phyloP scores from a whole-genome alignment of 92 coral and sea anemone genomes.

The Zoanthus solanderi region DNA sequence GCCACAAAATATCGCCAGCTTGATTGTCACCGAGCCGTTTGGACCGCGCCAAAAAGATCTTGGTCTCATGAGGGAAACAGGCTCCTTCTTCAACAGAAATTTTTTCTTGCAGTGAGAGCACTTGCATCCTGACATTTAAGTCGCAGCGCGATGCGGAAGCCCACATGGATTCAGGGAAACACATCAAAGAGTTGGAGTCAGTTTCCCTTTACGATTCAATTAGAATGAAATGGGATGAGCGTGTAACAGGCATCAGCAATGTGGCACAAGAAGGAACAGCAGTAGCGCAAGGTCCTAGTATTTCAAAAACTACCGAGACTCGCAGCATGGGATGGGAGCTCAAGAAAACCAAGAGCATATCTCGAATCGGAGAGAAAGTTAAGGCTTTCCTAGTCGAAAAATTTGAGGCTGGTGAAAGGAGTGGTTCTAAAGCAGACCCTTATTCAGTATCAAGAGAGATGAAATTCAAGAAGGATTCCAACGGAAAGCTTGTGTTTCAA shows the following conservation, averaged over 20 bases:
- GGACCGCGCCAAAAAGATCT: slow-evolving; percentile 53
- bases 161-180: slow-evolving; percentile 62
- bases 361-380: neutral
- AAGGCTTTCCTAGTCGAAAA: neutral
- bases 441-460: slow-evolving; percentile 50
- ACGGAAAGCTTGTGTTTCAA: slow-evolving; percentile 33
- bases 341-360: neutral
- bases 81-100: slow-evolving; percentile 34
- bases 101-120: slow-evolving; percentile 47
- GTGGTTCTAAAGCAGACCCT: slow-evolving; percentile 57
- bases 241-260: slow-evolving; percentile 33
- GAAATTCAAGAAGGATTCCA: slow-evolving; percentile 39
- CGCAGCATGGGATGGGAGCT: neutral
- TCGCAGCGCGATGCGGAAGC: slow-evolving; percentile 41
- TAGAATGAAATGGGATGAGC: slow-evolving; percentile 52
- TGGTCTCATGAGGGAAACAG: slow-evolving; percentile 41
- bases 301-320: neutral
- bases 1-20: slow-evolving; percentile 41
- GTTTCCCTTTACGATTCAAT: slow-evolving; percentile 48
- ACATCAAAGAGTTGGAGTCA: slow-evolving; percentile 37
- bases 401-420: slow-evolving; percentile 21
- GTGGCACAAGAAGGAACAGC: neutral
- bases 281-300: neutral
- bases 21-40: slow-evolving; percentile 50
- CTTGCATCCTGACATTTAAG: slow-evolving; percentile 60